A percentile compares a stretch with the other conserved stretches of the same genome.
Evolutionary conservation across 2,797 vertebrate species (phyloP).

Genomic region (Neomorphus geoffroyi): DNA sequence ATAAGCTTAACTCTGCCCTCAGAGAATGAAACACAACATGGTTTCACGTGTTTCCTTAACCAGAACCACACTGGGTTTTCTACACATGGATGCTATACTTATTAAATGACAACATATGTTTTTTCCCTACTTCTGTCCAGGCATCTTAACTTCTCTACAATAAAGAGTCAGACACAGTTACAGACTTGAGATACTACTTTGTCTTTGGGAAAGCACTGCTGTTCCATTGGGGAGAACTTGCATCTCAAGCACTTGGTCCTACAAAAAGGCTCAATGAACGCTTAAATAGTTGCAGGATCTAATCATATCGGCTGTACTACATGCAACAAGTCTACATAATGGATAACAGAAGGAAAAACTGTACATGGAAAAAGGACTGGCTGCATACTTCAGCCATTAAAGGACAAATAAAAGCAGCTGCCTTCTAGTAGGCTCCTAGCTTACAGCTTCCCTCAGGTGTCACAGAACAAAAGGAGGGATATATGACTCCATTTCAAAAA

Average conservation of each 20-base stretch:
- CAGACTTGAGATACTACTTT: background rate
- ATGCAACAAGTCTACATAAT: background rate
- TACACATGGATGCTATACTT: background rate
- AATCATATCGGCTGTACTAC: background rate
- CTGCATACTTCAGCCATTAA: constrained; percentile 17
- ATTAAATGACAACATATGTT: accelerated
- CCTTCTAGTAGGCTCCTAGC: background rate
- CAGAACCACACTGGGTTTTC: background rate
- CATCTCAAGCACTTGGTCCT: background rate
- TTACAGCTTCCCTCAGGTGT: background rate
- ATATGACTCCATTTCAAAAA: background rate
- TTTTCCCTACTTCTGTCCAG: background rate
- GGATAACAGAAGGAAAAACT: constrained; percentile 15
- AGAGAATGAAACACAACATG: background rate
- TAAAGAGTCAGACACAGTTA: background rate
- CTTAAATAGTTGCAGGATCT: background rate
- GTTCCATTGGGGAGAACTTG: background rate
- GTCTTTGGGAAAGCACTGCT: background rate
- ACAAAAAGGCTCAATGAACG: background rate
- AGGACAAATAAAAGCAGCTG: constrained; percentile 35
- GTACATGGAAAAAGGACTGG: background rate
- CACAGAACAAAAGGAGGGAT: background rate
- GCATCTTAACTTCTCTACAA: background rate
- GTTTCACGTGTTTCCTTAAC: background rate
- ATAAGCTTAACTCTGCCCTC: background rate